Base-by-base conservation (phyloP, 2,888 invertebrate genomes). In the Leucania comma region DNA sequence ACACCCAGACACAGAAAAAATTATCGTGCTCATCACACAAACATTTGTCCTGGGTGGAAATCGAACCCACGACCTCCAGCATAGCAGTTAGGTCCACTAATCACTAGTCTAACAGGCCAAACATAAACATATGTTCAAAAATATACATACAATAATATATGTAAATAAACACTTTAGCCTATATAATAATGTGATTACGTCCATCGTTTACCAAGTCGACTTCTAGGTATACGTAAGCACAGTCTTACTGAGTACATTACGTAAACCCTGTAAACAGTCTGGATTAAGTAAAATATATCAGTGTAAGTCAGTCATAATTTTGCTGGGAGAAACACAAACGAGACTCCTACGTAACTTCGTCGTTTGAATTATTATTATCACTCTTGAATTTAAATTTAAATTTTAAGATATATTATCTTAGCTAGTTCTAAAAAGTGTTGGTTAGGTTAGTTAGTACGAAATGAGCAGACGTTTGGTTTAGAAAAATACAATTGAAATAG, bases 221-320 rank as follows among this genome's bases (percentile, higher is more conserved):
- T 29, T 46, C 0, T 26, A 42, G 10, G 2, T 54, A 38, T 29
- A 38, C 38, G 4, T 42, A 66, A 60, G 59, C 58, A 51, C 26
- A 50, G 51, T 60, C 26, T 69, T 57, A 60, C 38, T 8, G 9
- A 54, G 12, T 63, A 66, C 22, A 65, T 65, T 75, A 72, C 51
- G 62, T 67, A 69, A 80, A 80, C 68, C 69, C 54, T 48, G 9
- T 59, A 57, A 78, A 50, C 35, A 64, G 42, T 38, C 57, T 72
- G 59, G 67, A 73, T 71, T 74, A 74, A 72, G 32, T 65, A 58
- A 81, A 78, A 72, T 69, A 78, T 46, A 75, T 82, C 56, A 75
- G 82, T 48, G 60, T 68, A 61, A 66, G 68, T 74, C 70, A 74
- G 74, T 81, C 71, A 74, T 82, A 68, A 79, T 78, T 78, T 70